Evolutionary conservation across 1,140 invertebrate species (phyloP), one percentile per base, ranked within the genome.

Genomic region (Drosophila parvula): DNA sequence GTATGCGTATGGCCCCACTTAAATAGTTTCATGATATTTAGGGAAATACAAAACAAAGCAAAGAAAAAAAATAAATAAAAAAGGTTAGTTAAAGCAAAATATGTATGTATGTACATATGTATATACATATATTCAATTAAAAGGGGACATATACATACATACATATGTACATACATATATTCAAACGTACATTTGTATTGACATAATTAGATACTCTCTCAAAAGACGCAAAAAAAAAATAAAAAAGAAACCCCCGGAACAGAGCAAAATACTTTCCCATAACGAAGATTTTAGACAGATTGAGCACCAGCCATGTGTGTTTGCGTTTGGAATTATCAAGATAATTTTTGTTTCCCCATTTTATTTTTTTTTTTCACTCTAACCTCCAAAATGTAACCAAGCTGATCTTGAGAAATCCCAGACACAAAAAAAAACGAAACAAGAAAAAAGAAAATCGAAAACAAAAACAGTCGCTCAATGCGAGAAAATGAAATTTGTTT

Each of bases 401-500:
- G 68, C 69, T 74, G 64, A 71, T 73, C 61, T 78, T 71, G 60
- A 75, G 65, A 67, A 68, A 68, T 68, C 45, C 62, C 45, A 51
- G 36, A 67, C 62, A 51, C 6, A 44, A 50, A 48, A 47, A 50
- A 50, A 32, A 32, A 51, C 10, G 5, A 51, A 51, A 51, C 50
- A 12, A 50, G 47, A 48, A 51, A 50, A 7, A 50, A 22, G 34
- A 55, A 55, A 65, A 40, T 50, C 44, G 28, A 67, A 68, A 67
- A 67, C 34, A 68, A 76, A 78, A 58, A 60, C 43, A 57, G 38
- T 43, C 51, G 18, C 58, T 77, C 79, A 68, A 81, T 82, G 69
- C 48, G 58, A 82, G 44, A 83, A 82, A 79, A 83, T 83, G 69
- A 22, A 83, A 58, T 74, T 83, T 79, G 63, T 65, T 55, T 73